These are phyloP conservation scores for Trichogramma evanescens DNA, from an alignment of 2,888 invertebrate species.

Conservation along the genomic window DNA sequence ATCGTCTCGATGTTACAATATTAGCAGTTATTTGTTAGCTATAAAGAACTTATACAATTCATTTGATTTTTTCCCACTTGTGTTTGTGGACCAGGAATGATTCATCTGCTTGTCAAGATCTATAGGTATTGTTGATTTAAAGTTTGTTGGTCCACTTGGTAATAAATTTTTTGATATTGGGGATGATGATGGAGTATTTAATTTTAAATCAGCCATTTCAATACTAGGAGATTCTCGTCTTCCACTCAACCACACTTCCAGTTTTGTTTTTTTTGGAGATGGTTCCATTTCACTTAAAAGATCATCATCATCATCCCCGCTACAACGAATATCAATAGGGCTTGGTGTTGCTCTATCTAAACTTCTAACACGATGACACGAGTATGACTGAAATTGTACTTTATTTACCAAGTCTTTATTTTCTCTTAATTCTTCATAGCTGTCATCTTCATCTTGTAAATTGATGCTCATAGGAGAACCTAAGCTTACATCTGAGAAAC, in stretches of 20 bases:
- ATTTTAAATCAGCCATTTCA: slow-evolving; percentile 41
- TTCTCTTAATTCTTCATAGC: slow-evolving; percentile 32
- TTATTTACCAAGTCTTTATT: slow-evolving; percentile 22
- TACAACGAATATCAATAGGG: slow-evolving; percentile 23
- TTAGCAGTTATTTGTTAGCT: slow-evolving; percentile 41
- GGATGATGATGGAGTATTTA: slow-evolving; percentile 32
- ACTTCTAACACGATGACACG: slow-evolving; percentile 17
- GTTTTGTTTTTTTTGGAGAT: slow-evolving; percentile 64
- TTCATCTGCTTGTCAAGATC: slow-evolving; percentile 66
- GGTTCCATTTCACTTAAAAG: slow-evolving; percentile 58
- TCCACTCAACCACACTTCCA: slow-evolving; percentile 50
- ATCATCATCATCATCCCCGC: slow-evolving; percentile 34
- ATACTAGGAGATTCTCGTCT: slow-evolving; percentile 46
- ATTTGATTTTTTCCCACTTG: slow-evolving; percentile 42
- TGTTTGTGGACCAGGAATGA: slow-evolving; percentile 38
- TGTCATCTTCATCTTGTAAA: slow-evolving; percentile 31
- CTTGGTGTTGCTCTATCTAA: slow-evolving; percentile 25
- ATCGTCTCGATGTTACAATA: slow-evolving; percentile 17
- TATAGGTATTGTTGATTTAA: slow-evolving; percentile 62
- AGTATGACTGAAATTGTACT: slow-evolving; percentile 22
- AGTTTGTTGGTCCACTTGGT: slow-evolving; percentile 62
- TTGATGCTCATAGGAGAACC: slow-evolving; percentile 44
- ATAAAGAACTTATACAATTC: slow-evolving; percentile 44
- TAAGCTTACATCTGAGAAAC: slow-evolving; percentile 45
- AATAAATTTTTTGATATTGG: slow-evolving; percentile 30